These are phyloP conservation scores for Itoplectis maculator DNA, from an alignment of 2,888 invertebrate genomes.

Conservation along the genomic window DNA sequence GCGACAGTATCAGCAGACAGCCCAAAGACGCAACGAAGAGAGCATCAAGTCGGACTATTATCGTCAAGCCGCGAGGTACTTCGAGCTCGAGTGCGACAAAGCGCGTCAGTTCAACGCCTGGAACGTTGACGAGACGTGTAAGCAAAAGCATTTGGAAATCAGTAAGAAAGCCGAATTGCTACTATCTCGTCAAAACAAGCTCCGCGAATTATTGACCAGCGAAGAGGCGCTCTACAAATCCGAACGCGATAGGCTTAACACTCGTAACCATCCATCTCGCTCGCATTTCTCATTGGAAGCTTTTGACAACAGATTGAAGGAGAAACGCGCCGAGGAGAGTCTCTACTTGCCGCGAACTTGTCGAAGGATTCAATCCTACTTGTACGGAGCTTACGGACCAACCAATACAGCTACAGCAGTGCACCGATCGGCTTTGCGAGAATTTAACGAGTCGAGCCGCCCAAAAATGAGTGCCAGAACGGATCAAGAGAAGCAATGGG, in stretches of 20 bases:
- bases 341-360: constrained; percentile 76
- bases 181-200: constrained; percentile 72
- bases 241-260: constrained; percentile 71
- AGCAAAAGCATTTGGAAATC: constrained; percentile 69
- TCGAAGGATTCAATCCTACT: constrained; percentile 73
- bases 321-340: constrained; percentile 76
- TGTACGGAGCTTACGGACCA: constrained; percentile 61
- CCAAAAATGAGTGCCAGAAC: too few relatives aligned
- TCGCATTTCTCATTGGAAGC: constrained; percentile 71
- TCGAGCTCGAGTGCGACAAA: constrained; percentile 77
- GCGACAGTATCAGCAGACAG: constrained; percentile 80
- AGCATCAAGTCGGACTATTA: constrained; percentile 76
- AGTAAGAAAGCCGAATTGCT: constrained; percentile 74
- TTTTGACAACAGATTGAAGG: constrained; percentile 74
- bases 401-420: neutral
- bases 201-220: constrained; percentile 74
- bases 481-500: constrained; percentile 3
- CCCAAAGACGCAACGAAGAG: constrained; percentile 79
- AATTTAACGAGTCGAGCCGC: constrained; percentile 34
- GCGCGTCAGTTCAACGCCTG: constrained; percentile 79
- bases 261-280: constrained; percentile 49
- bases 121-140: constrained; percentile 69
- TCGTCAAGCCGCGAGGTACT: constrained; percentile 78
- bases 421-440: constrained; percentile 33
- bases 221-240: constrained; percentile 75